Evolutionary conservation across 2,113 vertebrate genomes (phyloP).

Genomic region (Piliocolobus tephrosceles): DNA sequence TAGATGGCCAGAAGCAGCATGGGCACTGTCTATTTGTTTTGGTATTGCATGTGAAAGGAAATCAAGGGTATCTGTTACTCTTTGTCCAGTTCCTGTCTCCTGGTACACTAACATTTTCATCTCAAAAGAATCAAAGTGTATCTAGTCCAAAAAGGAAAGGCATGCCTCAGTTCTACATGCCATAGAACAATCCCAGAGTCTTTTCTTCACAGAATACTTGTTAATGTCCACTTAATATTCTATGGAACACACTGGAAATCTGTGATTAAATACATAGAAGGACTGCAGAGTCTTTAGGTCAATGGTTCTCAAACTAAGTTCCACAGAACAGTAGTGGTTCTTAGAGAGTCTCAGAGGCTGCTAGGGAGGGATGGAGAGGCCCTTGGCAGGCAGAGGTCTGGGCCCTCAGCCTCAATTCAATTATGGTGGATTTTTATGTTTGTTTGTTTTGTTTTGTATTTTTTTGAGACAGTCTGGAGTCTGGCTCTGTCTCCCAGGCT

Average conservation of each 20-base stretch:
- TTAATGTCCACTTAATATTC: not conserved
- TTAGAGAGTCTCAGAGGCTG: not conserved
- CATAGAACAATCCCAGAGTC: not conserved
- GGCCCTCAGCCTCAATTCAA: not conserved
- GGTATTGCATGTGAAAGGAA: not conserved
- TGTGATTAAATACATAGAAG: not conserved
- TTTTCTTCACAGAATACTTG: not conserved
- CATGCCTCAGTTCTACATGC: not conserved
- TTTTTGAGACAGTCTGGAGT: too few relatives aligned
- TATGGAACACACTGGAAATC: not conserved
- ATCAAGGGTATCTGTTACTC: not conserved
- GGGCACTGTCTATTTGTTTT: not conserved
- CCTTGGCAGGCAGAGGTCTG: not conserved
- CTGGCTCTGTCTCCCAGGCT: too few relatives aligned
- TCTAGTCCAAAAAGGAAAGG: not conserved
- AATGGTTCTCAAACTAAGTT: constrained; percentile 29
- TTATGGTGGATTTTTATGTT: too few relatives aligned
- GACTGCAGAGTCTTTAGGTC: not conserved
- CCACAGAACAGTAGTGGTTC: not conserved
- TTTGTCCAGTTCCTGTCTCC: not conserved
- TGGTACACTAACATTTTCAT: not conserved
- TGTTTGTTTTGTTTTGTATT: too few relatives aligned
- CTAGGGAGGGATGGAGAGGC: not conserved
- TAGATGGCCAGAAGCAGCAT: not conserved
- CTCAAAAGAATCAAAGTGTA: not conserved